Conservation (phyloP, 1,140 invertebrate species). For the Neodiprion fabricii region DNA sequence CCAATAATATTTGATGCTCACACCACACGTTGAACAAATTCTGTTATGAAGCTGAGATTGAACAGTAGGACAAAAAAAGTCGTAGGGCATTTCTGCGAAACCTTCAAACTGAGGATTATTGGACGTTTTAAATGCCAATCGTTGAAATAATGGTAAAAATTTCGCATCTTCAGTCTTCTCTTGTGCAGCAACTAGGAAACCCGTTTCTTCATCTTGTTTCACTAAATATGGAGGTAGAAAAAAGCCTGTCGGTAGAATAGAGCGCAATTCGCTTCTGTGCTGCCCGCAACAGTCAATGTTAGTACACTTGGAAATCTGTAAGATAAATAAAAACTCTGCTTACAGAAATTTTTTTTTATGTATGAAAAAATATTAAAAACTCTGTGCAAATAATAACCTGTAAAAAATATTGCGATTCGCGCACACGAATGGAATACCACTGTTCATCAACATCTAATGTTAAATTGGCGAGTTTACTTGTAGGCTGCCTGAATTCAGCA, state of each 20-base stretch:
- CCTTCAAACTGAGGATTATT: background rate
- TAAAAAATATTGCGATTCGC: background rate
- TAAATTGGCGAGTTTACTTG: background rate
- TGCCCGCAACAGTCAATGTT: slow-evolving; percentile 15
- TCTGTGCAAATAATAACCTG: too few relatives aligned
- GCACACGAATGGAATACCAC: slow-evolving; percentile 24
- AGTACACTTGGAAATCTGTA: slow-evolving; percentile 24
- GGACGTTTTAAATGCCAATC: background rate
- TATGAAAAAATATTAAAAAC: too few relatives aligned
- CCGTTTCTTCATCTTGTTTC: background rate
- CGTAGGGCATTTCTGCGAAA: background rate
- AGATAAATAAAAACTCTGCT: slow-evolving; percentile 18
- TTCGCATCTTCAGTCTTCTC: background rate
- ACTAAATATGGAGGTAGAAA: background rate
- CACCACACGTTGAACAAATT: background rate
- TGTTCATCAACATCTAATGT: slow-evolving; percentile 3
- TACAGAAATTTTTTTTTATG: too few relatives aligned
- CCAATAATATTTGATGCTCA: too few relatives aligned
- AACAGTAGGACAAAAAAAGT: background rate
- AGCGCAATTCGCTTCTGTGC: background rate
- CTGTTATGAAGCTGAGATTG: background rate
- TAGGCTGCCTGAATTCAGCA: slow-evolving; percentile 32
- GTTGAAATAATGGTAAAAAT: background rate
- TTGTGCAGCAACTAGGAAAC: background rate
- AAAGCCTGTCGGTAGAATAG: background rate